Percentiles rank a stretch among this genome's conserved stretches.
Evolutionary conservation across 2,888 invertebrate genomes (phyloP).

Genomic region (Sturmia bella): DNA sequence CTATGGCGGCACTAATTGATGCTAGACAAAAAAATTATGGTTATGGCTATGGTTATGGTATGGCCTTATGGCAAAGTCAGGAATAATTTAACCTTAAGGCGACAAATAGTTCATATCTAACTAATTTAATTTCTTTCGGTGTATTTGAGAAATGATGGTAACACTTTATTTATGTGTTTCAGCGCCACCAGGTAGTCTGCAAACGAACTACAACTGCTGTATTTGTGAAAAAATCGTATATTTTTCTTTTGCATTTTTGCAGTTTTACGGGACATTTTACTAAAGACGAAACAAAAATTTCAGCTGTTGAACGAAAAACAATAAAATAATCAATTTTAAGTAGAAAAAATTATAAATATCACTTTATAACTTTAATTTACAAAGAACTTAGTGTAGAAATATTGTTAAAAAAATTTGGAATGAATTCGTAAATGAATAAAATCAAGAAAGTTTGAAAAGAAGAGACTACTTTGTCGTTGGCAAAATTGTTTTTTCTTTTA

Average conservation of each 20-base stretch:
- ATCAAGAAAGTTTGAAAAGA: constrained; percentile 33
- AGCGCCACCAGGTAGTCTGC: constrained; percentile 39
- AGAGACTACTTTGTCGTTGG: constrained; percentile 49
- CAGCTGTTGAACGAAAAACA: constrained; percentile 65
- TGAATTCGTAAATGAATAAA: constrained; percentile 17
- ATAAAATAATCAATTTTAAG: constrained; percentile 58
- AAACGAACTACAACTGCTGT: constrained; percentile 4
- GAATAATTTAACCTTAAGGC: no score
- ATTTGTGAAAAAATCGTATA: constrained; percentile 50
- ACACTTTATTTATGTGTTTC: background rate
- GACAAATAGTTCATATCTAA: no score
- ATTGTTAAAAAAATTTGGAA: constrained; percentile 1
- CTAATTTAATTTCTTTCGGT: constrained; percentile 18
- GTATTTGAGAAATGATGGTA: constrained; percentile 28
- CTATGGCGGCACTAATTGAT: no score
- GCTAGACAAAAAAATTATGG: no score
- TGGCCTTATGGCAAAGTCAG: no score
- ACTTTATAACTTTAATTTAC: background rate
- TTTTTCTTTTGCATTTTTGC: constrained; percentile 56
- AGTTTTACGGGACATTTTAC: constrained; percentile 65
- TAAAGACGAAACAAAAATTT: constrained; percentile 49
- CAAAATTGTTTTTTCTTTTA: constrained; percentile 32
- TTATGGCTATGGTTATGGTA: no score
- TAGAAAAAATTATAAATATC: constrained; percentile 8
- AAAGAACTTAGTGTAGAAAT: background rate